Conservation (phyloP, 2,888 invertebrate species). For the Cephus runcator region DNA sequence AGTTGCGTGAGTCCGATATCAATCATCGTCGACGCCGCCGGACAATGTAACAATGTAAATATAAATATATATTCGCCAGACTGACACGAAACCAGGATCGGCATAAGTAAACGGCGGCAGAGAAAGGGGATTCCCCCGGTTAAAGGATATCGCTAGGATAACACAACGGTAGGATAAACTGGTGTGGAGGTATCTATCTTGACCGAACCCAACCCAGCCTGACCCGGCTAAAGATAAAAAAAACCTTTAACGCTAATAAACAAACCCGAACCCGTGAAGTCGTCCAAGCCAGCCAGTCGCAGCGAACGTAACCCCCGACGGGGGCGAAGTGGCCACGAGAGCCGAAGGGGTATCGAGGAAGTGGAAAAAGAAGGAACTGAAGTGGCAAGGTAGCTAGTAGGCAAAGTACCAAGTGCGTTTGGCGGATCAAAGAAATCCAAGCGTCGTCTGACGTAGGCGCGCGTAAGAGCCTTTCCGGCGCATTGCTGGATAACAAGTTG, state of each 20-base stretch:
- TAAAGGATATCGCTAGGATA: not conserved
- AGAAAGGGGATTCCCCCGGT: not conserved
- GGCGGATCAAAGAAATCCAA: slow-evolving; percentile 44
- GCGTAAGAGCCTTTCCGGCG: slow-evolving; percentile 34
- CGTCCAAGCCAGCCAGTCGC: not conserved
- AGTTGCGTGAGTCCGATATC: not conserved
- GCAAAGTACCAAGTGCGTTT: slow-evolving; percentile 11
- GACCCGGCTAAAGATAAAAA: not conserved
- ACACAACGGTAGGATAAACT: not conserved
- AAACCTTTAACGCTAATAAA: not conserved
- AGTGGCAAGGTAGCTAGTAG: not conserved
- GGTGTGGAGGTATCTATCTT: not conserved
- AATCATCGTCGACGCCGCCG: not conserved
- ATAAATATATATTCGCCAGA: not conserved
- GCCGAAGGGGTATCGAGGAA: not conserved
- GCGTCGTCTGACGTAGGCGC: slow-evolving; percentile 35
- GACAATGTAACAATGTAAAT: not conserved
- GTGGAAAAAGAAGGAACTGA: not conserved
- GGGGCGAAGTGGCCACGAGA: not conserved
- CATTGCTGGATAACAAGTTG: slow-evolving; percentile 27
- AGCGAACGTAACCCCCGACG: not conserved
- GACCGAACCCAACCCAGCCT: not conserved
- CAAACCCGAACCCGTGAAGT: not conserved
- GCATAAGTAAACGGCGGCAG: not conserved
- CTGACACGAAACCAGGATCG: not conserved